Evolutionary conservation across 2,113 vertebrate genomes (phyloP).

Genomic region (Pandion haliaetus): DNA sequence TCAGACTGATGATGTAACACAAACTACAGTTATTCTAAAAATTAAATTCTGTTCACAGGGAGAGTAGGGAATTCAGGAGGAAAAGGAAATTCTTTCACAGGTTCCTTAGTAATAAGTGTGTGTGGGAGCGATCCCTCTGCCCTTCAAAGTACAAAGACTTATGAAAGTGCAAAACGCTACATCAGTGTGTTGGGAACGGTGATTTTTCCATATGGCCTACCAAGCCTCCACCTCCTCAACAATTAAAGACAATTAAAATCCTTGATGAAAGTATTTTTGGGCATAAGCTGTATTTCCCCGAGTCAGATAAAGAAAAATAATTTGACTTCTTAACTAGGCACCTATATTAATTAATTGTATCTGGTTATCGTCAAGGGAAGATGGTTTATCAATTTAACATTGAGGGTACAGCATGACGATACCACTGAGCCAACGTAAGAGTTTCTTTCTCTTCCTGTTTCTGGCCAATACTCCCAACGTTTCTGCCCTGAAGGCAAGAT

Average conservation of each 20-base stretch:
- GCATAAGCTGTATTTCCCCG: not conserved
- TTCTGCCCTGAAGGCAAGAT: not conserved
- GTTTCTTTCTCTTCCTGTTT: not conserved
- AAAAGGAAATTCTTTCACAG: not conserved
- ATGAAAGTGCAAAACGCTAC: not conserved
- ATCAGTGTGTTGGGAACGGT: not conserved
- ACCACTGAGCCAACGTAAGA: not conserved
- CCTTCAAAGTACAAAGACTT: not conserved
- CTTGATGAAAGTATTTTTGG: not conserved
- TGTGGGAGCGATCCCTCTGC: accelerated
- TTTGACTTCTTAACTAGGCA: not conserved
- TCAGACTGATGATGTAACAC: not conserved
- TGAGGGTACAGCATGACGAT: not conserved
- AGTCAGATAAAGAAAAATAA: not conserved
- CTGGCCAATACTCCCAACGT: not conserved
- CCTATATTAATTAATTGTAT: not conserved
- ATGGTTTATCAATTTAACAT: not conserved
- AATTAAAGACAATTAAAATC: not conserved
- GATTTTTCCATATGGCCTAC: not conserved
- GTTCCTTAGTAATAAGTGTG: not conserved
- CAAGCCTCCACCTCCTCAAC: not conserved
- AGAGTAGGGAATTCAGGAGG: not conserved
- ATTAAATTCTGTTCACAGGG: not conserved
- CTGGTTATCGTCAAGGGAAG: not conserved
- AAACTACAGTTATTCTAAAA: not conserved